phyloP scores from a whole-genome alignment of 2,888 invertebrate species.

The Ariolimax columbianus region DNA sequence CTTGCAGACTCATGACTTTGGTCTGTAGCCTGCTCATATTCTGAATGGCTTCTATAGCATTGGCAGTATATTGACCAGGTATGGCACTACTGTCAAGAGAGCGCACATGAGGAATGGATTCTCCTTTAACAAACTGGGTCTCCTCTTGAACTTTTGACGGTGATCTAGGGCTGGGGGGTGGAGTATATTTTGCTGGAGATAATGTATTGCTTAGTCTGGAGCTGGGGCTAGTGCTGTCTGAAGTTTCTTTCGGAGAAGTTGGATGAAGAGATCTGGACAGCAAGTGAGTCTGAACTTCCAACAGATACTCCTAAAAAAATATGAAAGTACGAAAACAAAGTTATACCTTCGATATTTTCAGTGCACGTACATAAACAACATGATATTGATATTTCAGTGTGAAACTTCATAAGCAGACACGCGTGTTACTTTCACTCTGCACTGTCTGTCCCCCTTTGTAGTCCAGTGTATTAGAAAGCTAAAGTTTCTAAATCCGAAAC shows the following conservation, averaged over 20 bases:
- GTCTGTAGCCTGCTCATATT: constrained; percentile 50
- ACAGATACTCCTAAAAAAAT: constrained; percentile 48
- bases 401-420: no score
- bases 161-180: background rate
- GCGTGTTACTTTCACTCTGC: no score
- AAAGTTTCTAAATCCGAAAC: background rate
- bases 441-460: no score
- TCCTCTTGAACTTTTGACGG: background rate
- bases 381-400: background rate
- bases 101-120: background rate
- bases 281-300: constrained; percentile 50
- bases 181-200: background rate
- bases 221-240: background rate
- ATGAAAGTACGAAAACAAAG: background rate
- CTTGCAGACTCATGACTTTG: constrained; percentile 57
- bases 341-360: background rate
- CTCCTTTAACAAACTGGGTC: background rate
- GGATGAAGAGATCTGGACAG: constrained; percentile 15
- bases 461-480: background rate
- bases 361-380: background rate
- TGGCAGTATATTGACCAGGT: background rate
- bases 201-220: background rate
- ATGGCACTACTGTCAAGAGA: background rate
- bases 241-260: background rate
- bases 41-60: constrained; percentile 43